A percentile compares a stretch with the other conserved stretches of the same genome.
Evolutionary conservation across 2,888 invertebrate genomes (phyloP).

Genomic region (Drosophila hawaiiensis): DNA sequence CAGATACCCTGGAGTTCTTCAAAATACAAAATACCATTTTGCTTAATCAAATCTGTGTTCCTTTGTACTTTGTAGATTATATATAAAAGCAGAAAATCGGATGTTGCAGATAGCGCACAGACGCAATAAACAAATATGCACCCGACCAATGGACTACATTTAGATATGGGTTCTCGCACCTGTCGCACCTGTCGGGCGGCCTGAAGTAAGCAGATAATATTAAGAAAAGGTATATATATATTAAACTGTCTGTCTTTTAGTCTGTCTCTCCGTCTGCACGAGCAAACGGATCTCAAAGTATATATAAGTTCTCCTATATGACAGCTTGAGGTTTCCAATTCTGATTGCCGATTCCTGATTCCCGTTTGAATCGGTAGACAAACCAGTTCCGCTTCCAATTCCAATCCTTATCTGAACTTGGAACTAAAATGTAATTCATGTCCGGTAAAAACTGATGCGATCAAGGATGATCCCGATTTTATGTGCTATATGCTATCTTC

Average conservation of each 20-base stretch:
- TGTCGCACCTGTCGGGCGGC: too few species aligned
- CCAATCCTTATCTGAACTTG: background rate
- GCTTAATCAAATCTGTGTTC: background rate
- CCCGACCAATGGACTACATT: too few species aligned
- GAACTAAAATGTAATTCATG: background rate
- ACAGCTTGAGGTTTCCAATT: background rate
- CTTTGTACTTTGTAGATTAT: background rate
- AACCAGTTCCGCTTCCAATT: background rate
- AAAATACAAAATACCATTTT: background rate
- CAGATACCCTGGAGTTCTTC: background rate
- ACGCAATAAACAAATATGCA: too few species aligned
- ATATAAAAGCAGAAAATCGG: background rate
- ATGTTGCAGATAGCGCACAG: too few species aligned
- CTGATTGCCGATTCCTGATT: background rate
- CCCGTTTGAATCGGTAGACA: background rate
- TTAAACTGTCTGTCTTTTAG: too few species aligned
- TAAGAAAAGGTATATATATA: too few species aligned
- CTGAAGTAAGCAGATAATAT: too few species aligned
- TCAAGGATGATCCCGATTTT: background rate
- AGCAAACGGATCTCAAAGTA: too few species aligned
- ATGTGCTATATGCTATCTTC: background rate
- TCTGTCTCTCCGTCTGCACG: too few species aligned
- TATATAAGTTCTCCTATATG: too few species aligned
- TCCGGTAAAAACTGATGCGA: background rate
- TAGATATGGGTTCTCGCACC: too few species aligned